These are phyloP conservation scores for Drosophila setosimentum DNA, from an alignment of 2,888 invertebrate species.

Conservation along the genomic window DNA sequence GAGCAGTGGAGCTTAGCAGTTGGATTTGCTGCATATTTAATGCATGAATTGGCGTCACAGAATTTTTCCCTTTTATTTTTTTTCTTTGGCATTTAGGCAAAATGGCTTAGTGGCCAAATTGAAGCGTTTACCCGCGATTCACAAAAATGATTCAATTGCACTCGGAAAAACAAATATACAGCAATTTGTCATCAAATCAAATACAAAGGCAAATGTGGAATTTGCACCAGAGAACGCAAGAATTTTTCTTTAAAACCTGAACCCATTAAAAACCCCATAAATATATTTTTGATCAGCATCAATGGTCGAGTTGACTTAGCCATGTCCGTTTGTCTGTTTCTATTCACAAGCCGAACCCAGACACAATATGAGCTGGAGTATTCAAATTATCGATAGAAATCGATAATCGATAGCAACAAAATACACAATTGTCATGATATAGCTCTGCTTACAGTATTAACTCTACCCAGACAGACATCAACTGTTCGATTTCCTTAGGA, in stretches of 20 bases:
- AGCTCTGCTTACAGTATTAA: no score
- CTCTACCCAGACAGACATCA: no score
- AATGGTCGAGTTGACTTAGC: not conserved
- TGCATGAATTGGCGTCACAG: slow-evolving; percentile 71
- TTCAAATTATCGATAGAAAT: not conserved
- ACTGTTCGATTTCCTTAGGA: not conserved
- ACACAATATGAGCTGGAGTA: not conserved
- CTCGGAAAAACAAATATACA: not conserved
- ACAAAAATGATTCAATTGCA: slow-evolving; percentile 35
- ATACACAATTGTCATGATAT: not conserved
- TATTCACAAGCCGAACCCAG: not conserved
- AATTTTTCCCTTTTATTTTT: not conserved
- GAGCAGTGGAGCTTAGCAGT: slow-evolving; percentile 63
- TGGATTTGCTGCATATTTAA: slow-evolving; percentile 78
- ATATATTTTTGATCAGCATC: not conserved
- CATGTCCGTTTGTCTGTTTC: not conserved
- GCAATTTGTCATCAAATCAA: not conserved
- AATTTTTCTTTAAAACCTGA: not conserved
- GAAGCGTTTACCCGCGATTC: slow-evolving; percentile 60
- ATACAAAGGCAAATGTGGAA: not conserved
- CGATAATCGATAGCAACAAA: not conserved
- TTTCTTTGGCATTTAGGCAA: slow-evolving; percentile 69
- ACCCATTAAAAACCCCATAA: not conserved
- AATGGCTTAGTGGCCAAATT: slow-evolving; percentile 67
- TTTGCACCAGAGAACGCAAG: not conserved